These are phyloP conservation scores for Heliconius erato DNA, from an alignment of 2,888 invertebrate species.

Conservation along the genomic window DNA sequence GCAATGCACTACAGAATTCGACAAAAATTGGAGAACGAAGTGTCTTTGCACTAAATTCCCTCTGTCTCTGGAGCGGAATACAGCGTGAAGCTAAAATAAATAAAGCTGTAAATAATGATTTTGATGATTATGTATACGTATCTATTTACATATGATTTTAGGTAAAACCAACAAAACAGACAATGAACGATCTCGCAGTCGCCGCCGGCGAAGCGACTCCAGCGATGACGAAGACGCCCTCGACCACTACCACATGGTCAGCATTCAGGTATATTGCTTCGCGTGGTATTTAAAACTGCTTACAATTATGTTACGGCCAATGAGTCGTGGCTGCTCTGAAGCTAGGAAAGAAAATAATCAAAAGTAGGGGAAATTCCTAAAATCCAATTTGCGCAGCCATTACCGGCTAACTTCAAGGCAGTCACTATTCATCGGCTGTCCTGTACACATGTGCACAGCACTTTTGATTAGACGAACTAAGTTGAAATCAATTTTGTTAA, in stretches of 20 bases:
- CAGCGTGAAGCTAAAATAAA: no score
- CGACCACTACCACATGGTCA: constrained; percentile 90
- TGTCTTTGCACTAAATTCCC: no score
- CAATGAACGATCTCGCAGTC: constrained; percentile 9
- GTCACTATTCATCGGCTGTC: neutral
- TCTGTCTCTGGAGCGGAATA: no score
- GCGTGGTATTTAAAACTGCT: constrained; percentile 30
- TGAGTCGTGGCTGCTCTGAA: neutral
- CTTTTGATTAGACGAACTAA: neutral
- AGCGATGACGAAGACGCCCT: constrained; percentile 85
- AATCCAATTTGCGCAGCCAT: neutral
- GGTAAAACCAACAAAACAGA: constrained; percentile 57
- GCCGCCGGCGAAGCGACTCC: constrained; percentile 64
- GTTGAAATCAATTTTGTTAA: neutral
- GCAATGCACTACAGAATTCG: no score
- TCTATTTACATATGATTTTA: constrained; percentile 50
- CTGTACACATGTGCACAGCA: neutral
- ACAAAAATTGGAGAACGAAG: no score
- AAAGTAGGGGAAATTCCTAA: neutral
- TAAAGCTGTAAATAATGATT: no score
- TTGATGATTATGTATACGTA: no score
- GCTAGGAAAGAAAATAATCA: neutral
- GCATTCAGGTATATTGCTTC: constrained; percentile 86
- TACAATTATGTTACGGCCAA: neutral
- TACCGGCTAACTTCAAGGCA: neutral